Evolutionary conservation across 2,888 invertebrate genomes (phyloP), one percentile per base, ranked within the genome.

Genomic region (Diloba caeruleocephala): DNA sequence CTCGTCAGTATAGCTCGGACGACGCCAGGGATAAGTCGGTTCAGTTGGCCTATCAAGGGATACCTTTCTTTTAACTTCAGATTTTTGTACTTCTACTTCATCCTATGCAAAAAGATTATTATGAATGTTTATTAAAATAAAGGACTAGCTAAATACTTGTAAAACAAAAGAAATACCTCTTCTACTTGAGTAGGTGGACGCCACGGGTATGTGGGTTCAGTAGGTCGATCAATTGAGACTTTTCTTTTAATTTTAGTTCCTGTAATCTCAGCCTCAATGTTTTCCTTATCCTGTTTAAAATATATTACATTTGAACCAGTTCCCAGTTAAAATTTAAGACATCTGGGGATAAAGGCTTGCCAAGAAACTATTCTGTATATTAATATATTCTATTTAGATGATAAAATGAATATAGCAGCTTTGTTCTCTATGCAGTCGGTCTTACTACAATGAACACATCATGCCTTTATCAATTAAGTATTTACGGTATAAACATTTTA

Each of bases 201-300:
- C 61, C 31, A 34, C 19, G 61, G 64, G 25, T 62, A 65, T 3
- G 68, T 65, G 6, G 74, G 70, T 55, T 80, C 71, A 19, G 63
- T 55, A 3, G 71, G 71, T 28, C 61, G 65, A 33, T 75, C 72
- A 33, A 69, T 58, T 6, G 76, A 76, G 17, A 60, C 52, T 37
- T 73, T 74, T 26, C 61, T 67, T 36, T 42, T 71, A 19, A 56
- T 33, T 53, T 71, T 68, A 10, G 54, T 57, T 49, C 69, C 52
- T 14, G 42, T 29, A 15, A 52, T 44, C 32, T 73, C 61, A 23
- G 46, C 49, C 1, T 76, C 69, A 37, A 63, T 57, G 39, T 69
- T 74, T 60, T 76, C 69, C 51, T 69, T 76, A 10, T 76, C 65
- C 75, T 78, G 62, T 61, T 70, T 33, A 37, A 39, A 54, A 19